Conservation (phyloP, 1,140 invertebrate species). For the Zaprionus kolodkinae region DNA sequence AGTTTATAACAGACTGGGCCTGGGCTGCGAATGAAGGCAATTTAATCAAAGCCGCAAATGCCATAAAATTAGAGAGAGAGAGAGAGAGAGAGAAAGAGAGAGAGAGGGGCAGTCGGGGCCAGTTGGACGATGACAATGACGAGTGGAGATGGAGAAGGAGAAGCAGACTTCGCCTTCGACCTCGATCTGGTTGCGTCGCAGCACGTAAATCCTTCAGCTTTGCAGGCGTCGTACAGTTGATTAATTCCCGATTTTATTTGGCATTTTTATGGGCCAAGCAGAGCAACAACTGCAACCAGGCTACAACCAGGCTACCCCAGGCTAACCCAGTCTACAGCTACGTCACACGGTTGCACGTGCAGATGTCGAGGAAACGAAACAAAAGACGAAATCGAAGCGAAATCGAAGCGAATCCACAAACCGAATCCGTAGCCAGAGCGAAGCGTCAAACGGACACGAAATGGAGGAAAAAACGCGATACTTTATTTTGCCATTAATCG, state of each 20-base stretch:
- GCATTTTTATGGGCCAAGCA: slow-evolving; percentile 61
- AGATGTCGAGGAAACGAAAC: background rate
- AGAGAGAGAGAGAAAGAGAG: background rate
- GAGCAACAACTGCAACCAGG: slow-evolving; percentile 34
- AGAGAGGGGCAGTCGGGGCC: slow-evolving; percentile 7
- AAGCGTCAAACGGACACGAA: slow-evolving; percentile 31
- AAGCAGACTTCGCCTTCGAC: background rate
- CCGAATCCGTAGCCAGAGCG: too few relatives aligned
- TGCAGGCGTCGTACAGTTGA: slow-evolving; percentile 51
- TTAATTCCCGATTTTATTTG: slow-evolving; percentile 73
- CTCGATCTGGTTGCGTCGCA: background rate
- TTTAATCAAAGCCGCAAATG: slow-evolving; percentile 37
- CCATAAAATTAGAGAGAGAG: slow-evolving; percentile 40
- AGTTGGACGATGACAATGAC: background rate
- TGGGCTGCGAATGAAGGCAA: slow-evolving; percentile 5
- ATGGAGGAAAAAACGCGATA: slow-evolving; percentile 45
- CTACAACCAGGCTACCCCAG: background rate
- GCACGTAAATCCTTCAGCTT: slow-evolving; percentile 41
- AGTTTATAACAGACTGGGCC: slow-evolving; percentile 15
- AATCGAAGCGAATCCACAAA: background rate
- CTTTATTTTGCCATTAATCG: slow-evolving; percentile 72
- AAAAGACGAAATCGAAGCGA: slow-evolving; percentile 6
- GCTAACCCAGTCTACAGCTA: background rate
- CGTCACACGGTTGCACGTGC: background rate
- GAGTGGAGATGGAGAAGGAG: background rate